Evolutionary conservation across 2,113 vertebrate genomes (phyloP), one percentile per base, ranked within the genome.

Genomic region (Alexandromys fortis): DNA sequence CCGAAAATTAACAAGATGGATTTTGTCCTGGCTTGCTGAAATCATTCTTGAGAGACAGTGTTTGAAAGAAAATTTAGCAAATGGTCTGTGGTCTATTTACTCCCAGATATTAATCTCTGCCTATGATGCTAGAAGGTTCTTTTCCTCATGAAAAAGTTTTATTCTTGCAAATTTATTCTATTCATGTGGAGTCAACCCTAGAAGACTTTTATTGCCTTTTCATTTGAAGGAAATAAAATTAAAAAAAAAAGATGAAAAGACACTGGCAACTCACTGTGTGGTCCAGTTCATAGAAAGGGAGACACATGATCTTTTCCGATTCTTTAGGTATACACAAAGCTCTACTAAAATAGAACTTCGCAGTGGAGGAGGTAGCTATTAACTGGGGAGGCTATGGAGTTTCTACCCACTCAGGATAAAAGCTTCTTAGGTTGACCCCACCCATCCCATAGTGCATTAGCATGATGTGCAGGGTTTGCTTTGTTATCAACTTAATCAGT

Each of bases 251-350:
- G 91, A 42, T 26, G 72, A 81, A 95, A 96, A 95, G 82, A 68
- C 81, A 89, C 7, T 85, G 89, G 82, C n/a, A 95, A 83, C 63
- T 42, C 13, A 73, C 92, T 89, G 72, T 87, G 88, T 82, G 21
- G 86, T 78, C 58, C 0, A 0, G 28, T 82, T 96, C 89, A 93
- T 28, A 95, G 92, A 96, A 97, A 89, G 61, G 47, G 81, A 95
- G 90, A 86, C 30, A 90, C 93, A 94, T 89, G 42, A 86, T 96
- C 81, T 97, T 96, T 98, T 95, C 75, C 94, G 90, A 94, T 76
- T 96, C 82, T 91, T 96, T 95, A 89, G 96, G 96, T 94, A 96
- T 85, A 92, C 47, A 95, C 94, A 97, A 94, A 96, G 55, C 78
- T 91, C 22, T 73, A 35, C 92, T 91, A 94, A 97, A 97, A 97